A percentile compares a stretch with the other conserved stretches of the same genome.
Evolutionary conservation across 1,140 invertebrate genomes (phyloP).

Genomic region (Drosophila chauvacae): DNA sequence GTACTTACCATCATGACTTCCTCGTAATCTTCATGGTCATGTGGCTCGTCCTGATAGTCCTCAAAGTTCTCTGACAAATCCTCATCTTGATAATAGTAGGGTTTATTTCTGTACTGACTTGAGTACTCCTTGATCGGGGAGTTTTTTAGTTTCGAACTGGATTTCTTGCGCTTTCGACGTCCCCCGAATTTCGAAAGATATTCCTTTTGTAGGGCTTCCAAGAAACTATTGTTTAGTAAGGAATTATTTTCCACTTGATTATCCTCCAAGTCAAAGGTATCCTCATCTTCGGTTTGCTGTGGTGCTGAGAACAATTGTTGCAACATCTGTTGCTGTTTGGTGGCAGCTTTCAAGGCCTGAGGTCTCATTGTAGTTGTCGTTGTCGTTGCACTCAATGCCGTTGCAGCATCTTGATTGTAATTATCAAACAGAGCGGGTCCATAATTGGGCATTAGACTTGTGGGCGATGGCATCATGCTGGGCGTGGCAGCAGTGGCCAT

Average conservation of each 20-base stretch:
- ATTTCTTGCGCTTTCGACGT: slow-evolving; percentile 60
- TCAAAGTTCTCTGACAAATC: slow-evolving; percentile 43
- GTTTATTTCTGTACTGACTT: slow-evolving; percentile 3
- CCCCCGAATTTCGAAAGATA: slow-evolving; percentile 58
- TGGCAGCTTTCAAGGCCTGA: slow-evolving; percentile 6
- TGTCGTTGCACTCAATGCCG: slow-evolving; percentile 15
- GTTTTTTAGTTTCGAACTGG: slow-evolving; percentile 9
- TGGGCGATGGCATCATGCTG: slow-evolving; percentile 36
- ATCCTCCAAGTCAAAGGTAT: slow-evolving; percentile 14
- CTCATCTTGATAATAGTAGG: slow-evolving; percentile 24
- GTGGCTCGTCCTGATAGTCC: slow-evolving; percentile 45
- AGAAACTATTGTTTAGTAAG: slow-evolving; percentile 61
- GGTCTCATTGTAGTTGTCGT: slow-evolving; percentile 40
- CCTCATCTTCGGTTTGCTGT: slow-evolving; percentile 10
- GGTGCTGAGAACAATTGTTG: slow-evolving; percentile 63
- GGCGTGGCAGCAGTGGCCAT: slow-evolving; percentile 51
- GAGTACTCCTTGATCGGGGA: slow-evolving; percentile 1
- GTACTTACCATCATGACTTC: slow-evolving; percentile 31
- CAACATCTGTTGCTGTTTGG: slow-evolving; percentile 51
- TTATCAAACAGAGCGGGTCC: slow-evolving; percentile 62
- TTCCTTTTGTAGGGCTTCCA: slow-evolving; percentile 68
- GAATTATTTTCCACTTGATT: slow-evolving; percentile 57
- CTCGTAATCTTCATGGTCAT: slow-evolving; percentile 15
- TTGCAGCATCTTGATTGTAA: slow-evolving; percentile 37
- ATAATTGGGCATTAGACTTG: slow-evolving; percentile 58